Evolutionary conservation across 2,113 vertebrate genomes (phyloP).

Genomic region (Sinocyclocheilus anophthalmus): DNA sequence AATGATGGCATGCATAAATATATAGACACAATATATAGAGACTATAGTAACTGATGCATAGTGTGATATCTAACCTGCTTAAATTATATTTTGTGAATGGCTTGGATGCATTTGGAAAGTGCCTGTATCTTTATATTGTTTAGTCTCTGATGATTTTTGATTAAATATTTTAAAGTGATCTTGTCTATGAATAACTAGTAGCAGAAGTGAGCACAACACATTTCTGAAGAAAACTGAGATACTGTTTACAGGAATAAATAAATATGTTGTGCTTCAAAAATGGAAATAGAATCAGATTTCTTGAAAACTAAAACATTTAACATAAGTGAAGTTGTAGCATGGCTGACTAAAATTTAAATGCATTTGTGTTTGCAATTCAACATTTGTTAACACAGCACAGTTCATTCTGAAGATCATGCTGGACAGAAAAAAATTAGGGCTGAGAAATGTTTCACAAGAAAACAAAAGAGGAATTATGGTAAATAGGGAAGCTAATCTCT

Average conservation of each 20-base stretch:
- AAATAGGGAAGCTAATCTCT: background rate
- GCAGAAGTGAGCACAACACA: background rate
- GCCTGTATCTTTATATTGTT: background rate
- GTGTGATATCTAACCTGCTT: background rate
- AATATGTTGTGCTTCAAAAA: background rate
- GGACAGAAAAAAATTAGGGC: background rate
- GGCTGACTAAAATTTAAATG: too few species aligned
- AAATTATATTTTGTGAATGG: background rate
- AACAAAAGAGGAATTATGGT: conserved; percentile 20
- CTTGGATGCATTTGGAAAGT: background rate
- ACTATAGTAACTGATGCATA: background rate
- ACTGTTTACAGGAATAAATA: background rate
- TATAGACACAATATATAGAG: background rate
- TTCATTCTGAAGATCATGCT: background rate
- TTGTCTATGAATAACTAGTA: background rate
- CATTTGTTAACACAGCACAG: background rate
- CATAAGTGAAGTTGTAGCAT: too few species aligned
- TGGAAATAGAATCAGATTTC: background rate
- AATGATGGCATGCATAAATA: background rate
- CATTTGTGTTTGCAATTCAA: background rate
- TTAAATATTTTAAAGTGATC: background rate
- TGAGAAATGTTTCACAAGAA: background rate
- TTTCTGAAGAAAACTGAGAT: background rate
- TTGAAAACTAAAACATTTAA: too few species aligned
- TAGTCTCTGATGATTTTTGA: background rate